Percentiles rank a stretch among this genome's conserved stretches.
Evolutionary conservation across 2,113 vertebrate species (phyloP).

Genomic region (Neogale vison): DNA sequence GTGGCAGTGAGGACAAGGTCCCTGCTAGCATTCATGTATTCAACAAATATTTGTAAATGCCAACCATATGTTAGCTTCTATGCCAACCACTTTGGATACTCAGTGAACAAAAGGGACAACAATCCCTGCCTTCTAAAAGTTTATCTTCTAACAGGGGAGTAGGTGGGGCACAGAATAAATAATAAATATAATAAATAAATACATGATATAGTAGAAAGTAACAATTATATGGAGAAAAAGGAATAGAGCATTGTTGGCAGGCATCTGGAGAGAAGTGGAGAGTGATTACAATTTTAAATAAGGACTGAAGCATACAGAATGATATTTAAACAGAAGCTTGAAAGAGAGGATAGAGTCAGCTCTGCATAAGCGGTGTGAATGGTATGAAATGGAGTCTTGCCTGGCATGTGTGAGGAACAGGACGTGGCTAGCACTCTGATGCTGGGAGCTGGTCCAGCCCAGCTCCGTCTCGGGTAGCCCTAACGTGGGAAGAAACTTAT

Average conservation of each 20-base stretch:
- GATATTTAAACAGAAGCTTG: neutral
- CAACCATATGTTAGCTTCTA: neutral
- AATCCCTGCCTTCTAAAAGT: neutral
- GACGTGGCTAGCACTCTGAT: neutral
- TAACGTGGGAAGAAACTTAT: neutral
- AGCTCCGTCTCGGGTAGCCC: neutral
- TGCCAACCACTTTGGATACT: neutral
- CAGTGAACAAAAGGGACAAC: neutral
- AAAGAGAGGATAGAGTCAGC: neutral
- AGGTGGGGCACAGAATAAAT: neutral
- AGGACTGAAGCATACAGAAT: neutral
- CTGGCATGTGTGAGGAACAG: neutral
- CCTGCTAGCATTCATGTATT: neutral
- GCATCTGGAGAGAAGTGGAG: neutral
- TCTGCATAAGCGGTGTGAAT: neutral
- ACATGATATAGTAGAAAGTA: neutral
- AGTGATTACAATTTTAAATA: neutral
- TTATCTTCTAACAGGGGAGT: neutral
- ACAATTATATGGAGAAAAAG: neutral
- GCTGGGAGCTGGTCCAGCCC: too few relatives aligned
- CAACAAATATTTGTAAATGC: neutral
- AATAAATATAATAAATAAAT: neutral
- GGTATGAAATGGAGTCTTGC: too few relatives aligned
- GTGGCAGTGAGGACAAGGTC: neutral
- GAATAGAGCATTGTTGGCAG: neutral